Evolutionary conservation across 2,113 vertebrate species (phyloP), one percentile per base, ranked within the genome.

Genomic region (Misgurnus mizolepis): DNA sequence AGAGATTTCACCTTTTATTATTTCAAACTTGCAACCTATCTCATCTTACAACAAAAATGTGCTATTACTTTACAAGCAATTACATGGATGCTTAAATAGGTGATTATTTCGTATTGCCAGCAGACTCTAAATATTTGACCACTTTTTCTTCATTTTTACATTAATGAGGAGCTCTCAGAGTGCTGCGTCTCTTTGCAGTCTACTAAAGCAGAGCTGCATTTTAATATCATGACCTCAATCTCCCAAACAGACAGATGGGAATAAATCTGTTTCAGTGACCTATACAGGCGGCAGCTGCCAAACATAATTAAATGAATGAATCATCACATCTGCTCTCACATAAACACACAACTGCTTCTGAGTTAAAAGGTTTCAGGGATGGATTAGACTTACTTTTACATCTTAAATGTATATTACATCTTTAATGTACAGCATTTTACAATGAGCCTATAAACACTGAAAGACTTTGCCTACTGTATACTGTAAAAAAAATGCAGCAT

Each of bases 241-340:
- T 43, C 18, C 34, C 41, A 75, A 50, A 76, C 18, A 76, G 56
- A 76, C 73, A 76, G 60, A 64, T 76, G 60, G 22, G 45, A 61
- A 47, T 61, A 12, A 61, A 61, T 10, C 71, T 43, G 41, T 76
- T 76, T 64, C 22, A 7, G 58, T 76, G 60, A 62, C 45, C 73
- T 17, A 34, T 34, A 76, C 60, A 76, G 73, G 39, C 73, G n/a
- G 60, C 49, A 39, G 47, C 43, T 76, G 73, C 43, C 69, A 61
- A 61, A 60, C 71, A 60, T 43, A 73, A 60, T 73, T 43, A 61
- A 74, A 61, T 61, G 55, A 74, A 74, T 74, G n/a, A 74, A 74
- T 74, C 71, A 74, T 64, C 60, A 2, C 60, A 39, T 47, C 27
- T 76, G 58, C 22, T 22, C 7, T 62, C 7, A 1, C 12, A 50